These are phyloP conservation scores for Zenarchopterus dispar DNA, from an alignment of 2,797 vertebrate genomes.

Conservation along the genomic window DNA sequence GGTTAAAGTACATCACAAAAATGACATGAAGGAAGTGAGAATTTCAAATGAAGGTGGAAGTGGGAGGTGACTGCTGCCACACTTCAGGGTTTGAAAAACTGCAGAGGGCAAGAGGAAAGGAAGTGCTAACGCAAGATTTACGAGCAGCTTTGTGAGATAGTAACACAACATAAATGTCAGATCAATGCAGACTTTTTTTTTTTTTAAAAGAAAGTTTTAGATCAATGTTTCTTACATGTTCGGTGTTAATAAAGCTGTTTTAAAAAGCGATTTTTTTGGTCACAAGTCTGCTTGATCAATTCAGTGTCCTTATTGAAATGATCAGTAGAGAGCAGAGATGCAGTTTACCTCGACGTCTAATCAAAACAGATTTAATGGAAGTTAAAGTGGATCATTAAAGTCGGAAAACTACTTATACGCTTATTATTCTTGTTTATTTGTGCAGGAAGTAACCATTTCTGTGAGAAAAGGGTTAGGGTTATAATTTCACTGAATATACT, in stretches of 20 bases:
- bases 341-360: too few relatives aligned
- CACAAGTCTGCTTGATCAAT: background rate
- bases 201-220: too few relatives aligned
- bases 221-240: too few relatives aligned
- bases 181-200: background rate
- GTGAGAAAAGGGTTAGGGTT: too few relatives aligned
- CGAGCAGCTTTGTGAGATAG: background rate
- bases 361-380: too few relatives aligned
- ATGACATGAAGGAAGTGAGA: constrained; percentile 80
- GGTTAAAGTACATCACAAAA: constrained; percentile 63
- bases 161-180: background rate
- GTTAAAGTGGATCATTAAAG: background rate
- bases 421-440: background rate
- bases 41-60: constrained; percentile 73
- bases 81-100: constrained; percentile 44
- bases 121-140: background rate
- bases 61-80: constrained; percentile 72
- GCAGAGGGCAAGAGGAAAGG: constrained; percentile 13
- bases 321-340: background rate
- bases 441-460: background rate
- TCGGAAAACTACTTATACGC: too few relatives aligned
- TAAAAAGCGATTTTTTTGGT: background rate
- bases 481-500: too few relatives aligned
- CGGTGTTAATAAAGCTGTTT: background rate
- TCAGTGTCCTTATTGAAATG: too few relatives aligned